Evolutionary conservation across 2,113 vertebrate genomes (phyloP), one percentile per base, ranked within the genome.

Genomic region (Miniopterus natalensis): DNA sequence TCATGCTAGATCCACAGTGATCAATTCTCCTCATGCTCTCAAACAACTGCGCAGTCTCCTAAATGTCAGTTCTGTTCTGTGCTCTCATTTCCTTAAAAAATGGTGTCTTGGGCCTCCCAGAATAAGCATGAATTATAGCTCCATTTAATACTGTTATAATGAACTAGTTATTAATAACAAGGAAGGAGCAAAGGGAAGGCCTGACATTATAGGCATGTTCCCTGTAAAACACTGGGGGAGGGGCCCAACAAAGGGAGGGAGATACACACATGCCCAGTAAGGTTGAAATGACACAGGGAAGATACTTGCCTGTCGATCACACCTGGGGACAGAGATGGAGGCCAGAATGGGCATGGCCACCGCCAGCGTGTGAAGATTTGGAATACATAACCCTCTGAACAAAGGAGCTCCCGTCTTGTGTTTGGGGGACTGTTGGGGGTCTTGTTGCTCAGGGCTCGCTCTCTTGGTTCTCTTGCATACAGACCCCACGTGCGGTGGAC

Each of bases 21-120:
- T 15, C 53, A 49, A 42, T 45, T 51, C 57, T 53, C 84, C 61
- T n/a, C 12, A 29, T 75, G 45, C 49, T 84, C 79, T 78, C 61
- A 57, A 40, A 66, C 11, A 65, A 65, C 42, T 68, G 25, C 59
- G 17, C 17, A 27, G 15, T 47, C 14, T 70, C 49, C 88, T 92
- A 78, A 57, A 95, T 20, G 31, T 49, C 77, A 70, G 36, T 84
- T 90, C 49, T 20, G 93, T 49, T 84, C 90, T 81, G 29, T 47
- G 57, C 29, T 78, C 75, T 89, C 53, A 66, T 90, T 95, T 93
- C 89, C 36, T 83, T 85, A 23, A 92, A 95, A 87, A 84, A 88
- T 25, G 8, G 36, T 81, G 29, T 21, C 57, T 61, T 94, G 12
- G 71, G 78, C 65, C 70, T 90, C 88, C 71, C 77, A 91, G 66